Percentiles rank a stretch among this genome's conserved stretches.
phyloP scores from a whole-genome alignment of 2,888 invertebrate species.

The Formica aserva region DNA sequence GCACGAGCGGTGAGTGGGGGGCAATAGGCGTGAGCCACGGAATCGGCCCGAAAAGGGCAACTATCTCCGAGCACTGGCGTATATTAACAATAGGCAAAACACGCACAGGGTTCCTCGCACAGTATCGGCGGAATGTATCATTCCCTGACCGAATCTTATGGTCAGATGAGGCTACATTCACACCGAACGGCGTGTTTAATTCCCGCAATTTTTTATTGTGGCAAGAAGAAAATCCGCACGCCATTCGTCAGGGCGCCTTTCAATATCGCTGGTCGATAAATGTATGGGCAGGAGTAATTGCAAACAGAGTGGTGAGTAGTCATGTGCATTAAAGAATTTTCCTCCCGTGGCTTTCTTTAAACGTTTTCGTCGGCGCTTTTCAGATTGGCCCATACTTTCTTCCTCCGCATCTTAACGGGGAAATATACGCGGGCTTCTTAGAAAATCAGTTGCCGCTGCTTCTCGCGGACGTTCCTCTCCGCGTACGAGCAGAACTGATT shows the following conservation, averaged over 20 bases:
- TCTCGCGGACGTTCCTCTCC: no score
- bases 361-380: background rate
- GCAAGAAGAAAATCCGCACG: background rate
- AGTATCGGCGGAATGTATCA: background rate
- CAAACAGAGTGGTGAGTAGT: background rate
- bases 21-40: no score
- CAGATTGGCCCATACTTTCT: no score
- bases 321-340: background rate
- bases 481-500: background rate
- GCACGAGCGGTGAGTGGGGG: no score
- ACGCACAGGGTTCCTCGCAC: background rate
- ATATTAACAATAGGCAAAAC: no score
- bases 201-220: background rate
- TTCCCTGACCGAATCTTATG: background rate
- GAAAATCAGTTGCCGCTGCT: no score
- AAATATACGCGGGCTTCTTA: no score
- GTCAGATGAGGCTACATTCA: background rate
- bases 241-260: background rate
- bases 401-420: no score
- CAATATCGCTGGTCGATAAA: background rate
- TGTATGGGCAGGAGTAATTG: slow-evolving; percentile 6
- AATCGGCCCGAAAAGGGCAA: no score
- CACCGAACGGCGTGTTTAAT: background rate
- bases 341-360: background rate
- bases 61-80: no score